Evolutionary conservation across 2,888 invertebrate species (phyloP).

Genomic region (Rapana venosa): DNA sequence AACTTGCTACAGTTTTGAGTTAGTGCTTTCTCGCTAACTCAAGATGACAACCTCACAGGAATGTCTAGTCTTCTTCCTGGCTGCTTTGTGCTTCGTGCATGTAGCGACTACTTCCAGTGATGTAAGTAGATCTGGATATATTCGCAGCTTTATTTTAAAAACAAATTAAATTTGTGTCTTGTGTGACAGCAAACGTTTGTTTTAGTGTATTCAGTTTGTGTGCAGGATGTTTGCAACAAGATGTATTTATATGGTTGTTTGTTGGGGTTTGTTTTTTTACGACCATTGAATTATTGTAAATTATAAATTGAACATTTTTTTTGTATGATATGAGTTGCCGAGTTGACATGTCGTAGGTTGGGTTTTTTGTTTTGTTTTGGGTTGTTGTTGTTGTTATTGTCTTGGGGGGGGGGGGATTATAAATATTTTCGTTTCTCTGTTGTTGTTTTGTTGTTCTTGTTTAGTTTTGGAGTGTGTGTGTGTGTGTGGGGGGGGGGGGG

Average conservation of each 20-base stretch:
- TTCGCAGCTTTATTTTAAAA: too few species aligned
- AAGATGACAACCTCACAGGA: not conserved
- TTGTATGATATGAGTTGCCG: not conserved
- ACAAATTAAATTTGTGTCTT: not conserved
- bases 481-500: too few species aligned
- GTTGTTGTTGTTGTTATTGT: too few species aligned
- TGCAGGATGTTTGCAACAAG: not conserved
- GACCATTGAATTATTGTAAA: not conserved
- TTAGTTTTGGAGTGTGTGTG: too few species aligned
- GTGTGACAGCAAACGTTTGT: not conserved
- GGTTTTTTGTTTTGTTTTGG: too few species aligned
- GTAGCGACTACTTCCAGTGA: not conserved
- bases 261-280: not conserved
- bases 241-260: not conserved
- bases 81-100: not conserved
- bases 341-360: not conserved
- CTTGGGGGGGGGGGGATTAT: too few species aligned
- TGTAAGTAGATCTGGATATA: not conserved
- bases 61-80: not conserved
- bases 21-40: not conserved
- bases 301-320: not conserved
- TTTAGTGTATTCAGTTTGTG: not conserved
- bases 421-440: too few species aligned
- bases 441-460: too few species aligned
- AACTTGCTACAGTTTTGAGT: not conserved